These are phyloP conservation scores for Butorides virescens DNA, from an alignment of 2,113 vertebrate genomes.

Conservation along the genomic window DNA sequence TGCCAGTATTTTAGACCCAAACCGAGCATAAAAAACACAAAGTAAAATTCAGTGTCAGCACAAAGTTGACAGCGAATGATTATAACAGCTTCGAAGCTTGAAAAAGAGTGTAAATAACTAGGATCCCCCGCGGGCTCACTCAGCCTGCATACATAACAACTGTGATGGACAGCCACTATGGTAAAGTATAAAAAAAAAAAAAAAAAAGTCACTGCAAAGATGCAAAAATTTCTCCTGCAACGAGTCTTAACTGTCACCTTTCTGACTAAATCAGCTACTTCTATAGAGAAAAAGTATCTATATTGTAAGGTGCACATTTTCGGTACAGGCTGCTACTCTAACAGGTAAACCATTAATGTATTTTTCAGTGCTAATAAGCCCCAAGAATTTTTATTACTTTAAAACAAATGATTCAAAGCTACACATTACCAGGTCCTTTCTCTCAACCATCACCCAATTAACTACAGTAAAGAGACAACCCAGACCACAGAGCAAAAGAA, in stretches of 20 bases:
- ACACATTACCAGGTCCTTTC: background rate
- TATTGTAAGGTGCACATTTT: constrained; percentile 25
- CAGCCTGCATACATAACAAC: constrained; percentile 84
- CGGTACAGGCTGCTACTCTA: constrained; percentile 39
- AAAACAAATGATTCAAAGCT: background rate
- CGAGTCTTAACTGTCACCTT: constrained; percentile 81
- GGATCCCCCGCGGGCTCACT: constrained; percentile 83
- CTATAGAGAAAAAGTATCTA: constrained; percentile 50
- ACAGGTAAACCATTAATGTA: constrained; percentile 48
- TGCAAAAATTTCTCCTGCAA: constrained; percentile 77
- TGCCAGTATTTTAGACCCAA: constrained; percentile 80
- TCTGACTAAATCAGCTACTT: constrained; percentile 81
- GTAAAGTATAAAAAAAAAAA: constrained; percentile 59
- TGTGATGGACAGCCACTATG: constrained; percentile 83
- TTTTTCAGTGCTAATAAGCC: constrained; percentile 36
- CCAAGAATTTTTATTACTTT: background rate
- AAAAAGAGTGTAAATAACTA: constrained; percentile 89
- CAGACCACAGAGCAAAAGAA: background rate
- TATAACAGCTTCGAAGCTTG: constrained; percentile 87
- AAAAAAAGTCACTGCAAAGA: constrained; percentile 72
- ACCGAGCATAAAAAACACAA: constrained; percentile 82
- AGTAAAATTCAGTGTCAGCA: constrained; percentile 87
- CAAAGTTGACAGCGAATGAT: constrained; percentile 90
- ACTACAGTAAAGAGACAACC: background rate
- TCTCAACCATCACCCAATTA: constrained; percentile 8